Base-by-base conservation (phyloP, 2,797 vertebrate genomes). In the Acipenser ruthenus region DNA sequence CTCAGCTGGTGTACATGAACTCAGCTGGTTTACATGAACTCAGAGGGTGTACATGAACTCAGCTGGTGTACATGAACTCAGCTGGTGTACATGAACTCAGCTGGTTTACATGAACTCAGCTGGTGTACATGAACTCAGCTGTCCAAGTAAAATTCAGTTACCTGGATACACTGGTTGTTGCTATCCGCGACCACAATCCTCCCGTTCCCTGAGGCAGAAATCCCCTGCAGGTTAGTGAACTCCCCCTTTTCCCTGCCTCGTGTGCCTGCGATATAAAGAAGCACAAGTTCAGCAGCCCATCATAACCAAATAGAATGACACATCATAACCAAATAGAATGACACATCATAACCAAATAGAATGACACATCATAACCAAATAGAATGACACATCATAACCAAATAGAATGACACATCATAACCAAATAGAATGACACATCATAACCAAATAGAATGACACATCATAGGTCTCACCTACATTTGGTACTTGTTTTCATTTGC, bases 101-200 rank as follows among this genome's bases (percentile, higher is more conserved):
- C 11, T 7, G 7, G 7, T 7, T 2, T 7, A 52, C 50, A 52
- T 52, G 7, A 52, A 52, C 7, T 52, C 7, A 1, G 11, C 50
- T 5, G 52, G 15, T 18, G 15, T 18, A 18, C 15, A 18, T 52
- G 4, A 53, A 53, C 9, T 9, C 52, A 9, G 12, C 8, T 9
- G 52, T 12, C 18, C 61, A 10, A 12, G 4, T 9, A 53, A 53
- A 53, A 53, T 9, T 53, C 8, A 53, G 60, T 77, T 79, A 95
- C 95, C 93, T 98, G 95, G 77, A 97, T 94, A 47, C 96, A 97
- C 66, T 98, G 96, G 82, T 98, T 98, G 86, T 98, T 98, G 88
- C 96, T 98, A 83, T 98, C 96, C 0, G 96, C 95, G 74, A 98
- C 94, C 63, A 98, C 92, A 37, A 98, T 95, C 68, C 94, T 90